Evolutionary conservation across 2,113 vertebrate species (phyloP).

Genomic region (Felis catus): DNA sequence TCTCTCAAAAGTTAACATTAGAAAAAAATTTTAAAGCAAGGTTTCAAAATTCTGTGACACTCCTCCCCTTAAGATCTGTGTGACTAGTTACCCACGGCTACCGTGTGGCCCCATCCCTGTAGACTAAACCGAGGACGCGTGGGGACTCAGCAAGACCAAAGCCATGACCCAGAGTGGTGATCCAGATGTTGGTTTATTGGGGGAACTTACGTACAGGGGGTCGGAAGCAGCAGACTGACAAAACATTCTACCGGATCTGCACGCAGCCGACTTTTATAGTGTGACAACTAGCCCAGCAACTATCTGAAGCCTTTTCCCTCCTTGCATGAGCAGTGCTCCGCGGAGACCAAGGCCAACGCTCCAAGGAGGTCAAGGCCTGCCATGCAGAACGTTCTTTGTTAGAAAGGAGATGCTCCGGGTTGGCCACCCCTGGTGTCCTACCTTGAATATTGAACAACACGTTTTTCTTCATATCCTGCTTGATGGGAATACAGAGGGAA

Average conservation of each 20-base stretch:
- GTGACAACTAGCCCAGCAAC: background rate
- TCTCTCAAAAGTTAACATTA: too few species aligned
- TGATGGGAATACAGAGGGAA: background rate
- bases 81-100: background rate
- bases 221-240: background rate
- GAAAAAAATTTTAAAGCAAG: background rate
- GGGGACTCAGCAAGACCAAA: background rate
- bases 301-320: background rate
- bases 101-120: background rate
- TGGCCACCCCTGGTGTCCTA: background rate
- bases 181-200: background rate
- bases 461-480: background rate
- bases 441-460: background rate
- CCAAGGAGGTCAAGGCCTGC: background rate
- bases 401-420: background rate
- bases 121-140: background rate
- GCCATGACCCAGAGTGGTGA: background rate
- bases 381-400: background rate
- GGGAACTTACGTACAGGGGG: background rate
- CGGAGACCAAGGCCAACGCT: background rate
- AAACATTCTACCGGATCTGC: background rate
- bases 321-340: background rate
- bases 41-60: background rate
- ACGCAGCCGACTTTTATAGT: background rate
- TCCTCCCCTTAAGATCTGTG: background rate